phyloP scores from a whole-genome alignment of 2,797 vertebrate species.

The Melanotaenia pygmaea region DNA sequence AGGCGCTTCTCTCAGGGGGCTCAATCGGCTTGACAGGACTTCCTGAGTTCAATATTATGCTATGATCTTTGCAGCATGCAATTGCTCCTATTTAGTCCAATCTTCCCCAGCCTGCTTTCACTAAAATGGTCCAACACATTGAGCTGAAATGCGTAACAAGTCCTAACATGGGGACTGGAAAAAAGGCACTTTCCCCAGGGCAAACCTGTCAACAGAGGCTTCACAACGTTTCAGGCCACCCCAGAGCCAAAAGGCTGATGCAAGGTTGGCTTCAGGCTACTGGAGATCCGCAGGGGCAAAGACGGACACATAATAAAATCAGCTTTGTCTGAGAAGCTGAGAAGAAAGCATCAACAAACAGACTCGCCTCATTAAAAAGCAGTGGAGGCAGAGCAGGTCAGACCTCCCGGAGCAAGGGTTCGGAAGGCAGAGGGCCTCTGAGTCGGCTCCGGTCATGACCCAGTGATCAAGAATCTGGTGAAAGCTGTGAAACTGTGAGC shows the following conservation, averaged over 20 bases:
- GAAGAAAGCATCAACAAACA: conserved; percentile 30
- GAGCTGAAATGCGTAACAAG: too few relatives aligned
- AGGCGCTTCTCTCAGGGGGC: neutral
- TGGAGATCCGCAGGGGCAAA: conserved; percentile 18
- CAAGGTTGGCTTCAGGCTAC: conserved; percentile 41
- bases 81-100: neutral
- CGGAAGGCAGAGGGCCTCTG: conserved; percentile 14
- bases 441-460: conserved; percentile 6
- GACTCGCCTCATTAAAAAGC: conserved; percentile 40
- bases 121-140: conserved; percentile 15
- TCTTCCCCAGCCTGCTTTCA: conserved; percentile 1
- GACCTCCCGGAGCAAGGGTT: neutral
- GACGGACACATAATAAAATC: conserved; percentile 23
- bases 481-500: conserved; percentile 4
- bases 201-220: conserved; percentile 26
- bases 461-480: conserved; percentile 2
- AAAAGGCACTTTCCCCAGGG: conserved; percentile 13
- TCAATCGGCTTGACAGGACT: conserved; percentile 5
- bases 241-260: conserved; percentile 39
- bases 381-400: conserved; percentile 12
- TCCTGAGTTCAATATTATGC: conserved; percentile 12
- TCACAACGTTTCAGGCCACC: conserved; percentile 27
- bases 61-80: neutral
- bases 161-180: neutral
- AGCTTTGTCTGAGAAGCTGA: conserved; percentile 16